These are phyloP conservation scores for Sympetrum striolatum DNA, from an alignment of 2,888 invertebrate genomes.

Conservation along the genomic window DNA sequence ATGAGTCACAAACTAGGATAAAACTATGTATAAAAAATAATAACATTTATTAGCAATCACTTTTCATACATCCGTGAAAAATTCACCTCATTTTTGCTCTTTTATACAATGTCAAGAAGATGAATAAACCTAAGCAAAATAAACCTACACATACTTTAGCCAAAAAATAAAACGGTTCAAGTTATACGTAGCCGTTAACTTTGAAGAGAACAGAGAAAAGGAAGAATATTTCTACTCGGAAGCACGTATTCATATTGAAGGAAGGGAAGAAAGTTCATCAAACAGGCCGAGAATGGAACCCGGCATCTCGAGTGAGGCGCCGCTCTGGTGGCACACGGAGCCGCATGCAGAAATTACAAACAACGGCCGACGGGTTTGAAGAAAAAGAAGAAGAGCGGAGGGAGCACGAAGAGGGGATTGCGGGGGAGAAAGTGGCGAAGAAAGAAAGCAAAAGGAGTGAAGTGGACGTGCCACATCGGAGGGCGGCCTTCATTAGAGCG, in stretches of 20 bases:
- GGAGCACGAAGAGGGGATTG: not conserved
- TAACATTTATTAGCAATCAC: too few relatives aligned
- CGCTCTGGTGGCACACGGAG: not conserved
- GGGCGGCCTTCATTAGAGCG: conserved; percentile 22
- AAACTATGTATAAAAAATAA: too few relatives aligned
- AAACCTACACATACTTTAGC: too few relatives aligned
- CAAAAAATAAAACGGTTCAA: too few relatives aligned
- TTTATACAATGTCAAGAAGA: too few relatives aligned
- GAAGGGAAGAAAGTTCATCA: not conserved
- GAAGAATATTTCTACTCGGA: not conserved
- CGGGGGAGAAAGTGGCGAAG: not conserved
- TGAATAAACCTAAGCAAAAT: too few relatives aligned
- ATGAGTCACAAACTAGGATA: too few relatives aligned
- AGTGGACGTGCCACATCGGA: not conserved
- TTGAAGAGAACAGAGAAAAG: too few relatives aligned
- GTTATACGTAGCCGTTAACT: too few relatives aligned
- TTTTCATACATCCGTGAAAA: too few relatives aligned
- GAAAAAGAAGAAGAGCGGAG: not conserved
- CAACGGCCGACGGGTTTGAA: not conserved
- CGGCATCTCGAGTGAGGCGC: not conserved
- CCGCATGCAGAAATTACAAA: not conserved
- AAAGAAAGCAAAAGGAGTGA: not conserved
- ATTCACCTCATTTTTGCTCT: too few relatives aligned
- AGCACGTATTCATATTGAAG: not conserved
- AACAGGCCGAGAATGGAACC: not conserved